A percentile compares a stretch with the other conserved stretches of the same genome.
Conservation (phyloP, 2,888 invertebrate genomes). For the Trileptium ribeirensis region DNA sequence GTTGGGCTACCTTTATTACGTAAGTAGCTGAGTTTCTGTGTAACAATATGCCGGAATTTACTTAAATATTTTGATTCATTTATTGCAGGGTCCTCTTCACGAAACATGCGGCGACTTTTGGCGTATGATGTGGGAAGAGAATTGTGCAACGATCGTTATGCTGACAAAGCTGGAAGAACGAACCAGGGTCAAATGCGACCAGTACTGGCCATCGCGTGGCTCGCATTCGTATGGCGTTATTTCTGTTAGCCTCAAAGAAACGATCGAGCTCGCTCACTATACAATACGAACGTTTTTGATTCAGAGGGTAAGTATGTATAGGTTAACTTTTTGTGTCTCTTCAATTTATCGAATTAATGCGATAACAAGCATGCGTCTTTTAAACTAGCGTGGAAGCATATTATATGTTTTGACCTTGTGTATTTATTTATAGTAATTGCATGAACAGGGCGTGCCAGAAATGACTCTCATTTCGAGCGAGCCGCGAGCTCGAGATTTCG, state of each 20-base stretch:
- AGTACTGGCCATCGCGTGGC: conserved; percentile 91
- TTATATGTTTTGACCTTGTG: no score
- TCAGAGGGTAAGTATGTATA: conserved; percentile 58
- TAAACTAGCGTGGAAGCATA: not conserved
- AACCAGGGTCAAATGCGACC: conserved; percentile 67
- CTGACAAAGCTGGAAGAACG: conserved; percentile 97
- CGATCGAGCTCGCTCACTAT: conserved; percentile 93
- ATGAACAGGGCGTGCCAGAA: no score
- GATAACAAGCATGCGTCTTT: not conserved
- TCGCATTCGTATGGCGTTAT: conserved; percentile 90
- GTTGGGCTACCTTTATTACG: no score
- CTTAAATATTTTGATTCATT: no score
- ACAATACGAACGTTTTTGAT: conserved; percentile 93
- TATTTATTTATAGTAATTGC: no score
- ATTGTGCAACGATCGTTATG: conserved; percentile 92
- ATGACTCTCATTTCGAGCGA: no score
- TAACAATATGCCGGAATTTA: no score
- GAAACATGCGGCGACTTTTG: conserved; percentile 97
- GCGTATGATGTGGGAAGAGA: conserved; percentile 98
- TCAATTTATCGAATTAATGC: conserved; percentile 19
- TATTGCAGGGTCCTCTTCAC: conserved; percentile 75
- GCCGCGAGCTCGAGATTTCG: no score
- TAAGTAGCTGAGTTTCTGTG: no score
- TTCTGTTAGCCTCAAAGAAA: conserved; percentile 84
- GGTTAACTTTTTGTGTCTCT: no score